Conservation (phyloP, 2,888 invertebrate genomes). For the Harpagoxenus sublaevis region DNA sequence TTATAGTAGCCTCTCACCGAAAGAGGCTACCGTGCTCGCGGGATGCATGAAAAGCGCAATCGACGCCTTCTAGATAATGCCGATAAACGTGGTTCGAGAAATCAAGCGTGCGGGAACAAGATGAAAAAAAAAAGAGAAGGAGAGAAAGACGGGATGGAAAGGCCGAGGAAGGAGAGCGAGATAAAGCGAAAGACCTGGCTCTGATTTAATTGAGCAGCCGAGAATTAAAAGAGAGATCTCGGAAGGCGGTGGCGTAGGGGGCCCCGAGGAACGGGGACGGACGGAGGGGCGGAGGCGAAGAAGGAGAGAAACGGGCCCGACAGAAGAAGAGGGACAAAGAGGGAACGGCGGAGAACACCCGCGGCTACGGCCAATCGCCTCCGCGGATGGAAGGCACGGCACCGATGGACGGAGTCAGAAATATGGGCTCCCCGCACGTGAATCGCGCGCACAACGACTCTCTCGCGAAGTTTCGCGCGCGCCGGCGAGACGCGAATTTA, state of each 20-base stretch:
- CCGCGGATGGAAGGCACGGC: slow-evolving; percentile 72
- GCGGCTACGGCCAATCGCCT: slow-evolving; percentile 79
- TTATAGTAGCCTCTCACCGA: slow-evolving; percentile 68
- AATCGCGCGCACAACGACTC: slow-evolving; percentile 70
- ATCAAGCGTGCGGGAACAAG: slow-evolving; percentile 35
- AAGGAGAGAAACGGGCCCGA: slow-evolving; percentile 47
- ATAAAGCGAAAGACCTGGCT: slow-evolving; percentile 55
- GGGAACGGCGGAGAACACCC: slow-evolving; percentile 77
- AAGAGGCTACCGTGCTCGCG: slow-evolving; percentile 33
- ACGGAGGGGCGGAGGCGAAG: slow-evolving; percentile 19
- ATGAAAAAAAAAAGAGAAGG: not conserved
- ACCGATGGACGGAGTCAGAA: slow-evolving; percentile 77
- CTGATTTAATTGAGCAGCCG: slow-evolving; percentile 77
- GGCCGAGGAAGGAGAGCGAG: slow-evolving; percentile 32
- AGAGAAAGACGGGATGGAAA: not conserved
- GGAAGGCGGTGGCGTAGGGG: slow-evolving; percentile 62
- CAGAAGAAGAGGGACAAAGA: slow-evolving; percentile 38
- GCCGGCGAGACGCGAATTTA: slow-evolving; percentile 64
- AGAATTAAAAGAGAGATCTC: slow-evolving; percentile 81
- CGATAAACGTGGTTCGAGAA: slow-evolving; percentile 74
- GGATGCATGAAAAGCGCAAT: slow-evolving; percentile 79
- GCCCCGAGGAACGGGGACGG: slow-evolving; percentile 35
- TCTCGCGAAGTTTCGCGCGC: slow-evolving; percentile 71
- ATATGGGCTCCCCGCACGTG: slow-evolving; percentile 79
- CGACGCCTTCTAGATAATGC: slow-evolving; percentile 79